phyloP scores from a whole-genome alignment of 2,113 vertebrate genomes.

The Notarius lentiginosus region DNA sequence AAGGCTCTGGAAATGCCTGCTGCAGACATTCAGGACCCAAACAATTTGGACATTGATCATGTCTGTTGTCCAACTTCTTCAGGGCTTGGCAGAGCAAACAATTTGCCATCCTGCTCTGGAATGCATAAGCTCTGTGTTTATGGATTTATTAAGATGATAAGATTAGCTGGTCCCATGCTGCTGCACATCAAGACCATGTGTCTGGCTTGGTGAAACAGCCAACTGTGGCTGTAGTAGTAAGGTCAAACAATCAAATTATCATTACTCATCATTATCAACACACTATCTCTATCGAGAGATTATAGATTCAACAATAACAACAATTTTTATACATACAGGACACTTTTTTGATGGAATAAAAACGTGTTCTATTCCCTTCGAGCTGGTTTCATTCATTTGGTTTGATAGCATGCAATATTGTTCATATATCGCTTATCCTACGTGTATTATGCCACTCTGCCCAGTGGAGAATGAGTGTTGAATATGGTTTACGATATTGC shows the following conservation, averaged over 20 bases:
- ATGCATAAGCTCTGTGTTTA: background rate
- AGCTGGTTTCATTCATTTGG: too few species aligned
- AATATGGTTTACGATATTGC: too few species aligned
- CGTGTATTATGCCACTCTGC: too few species aligned
- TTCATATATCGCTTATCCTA: too few species aligned
- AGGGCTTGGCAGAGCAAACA: constrained; percentile 1
- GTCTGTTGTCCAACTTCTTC: background rate
- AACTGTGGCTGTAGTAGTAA: background rate
- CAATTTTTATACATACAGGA: background rate
- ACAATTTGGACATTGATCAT: background rate
- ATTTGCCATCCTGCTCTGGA: too few species aligned
- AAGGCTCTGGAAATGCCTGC: background rate
- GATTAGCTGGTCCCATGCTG: background rate
- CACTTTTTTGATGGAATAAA: too few species aligned
- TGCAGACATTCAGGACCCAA: background rate
- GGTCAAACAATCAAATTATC: background rate
- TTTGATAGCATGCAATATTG: too few species aligned
- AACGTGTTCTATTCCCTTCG: too few species aligned
- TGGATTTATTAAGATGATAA: background rate
- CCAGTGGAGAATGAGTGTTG: too few species aligned
- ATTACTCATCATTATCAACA: background rate
- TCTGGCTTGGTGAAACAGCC: background rate
- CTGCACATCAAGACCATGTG: background rate
- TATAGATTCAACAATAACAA: background rate
- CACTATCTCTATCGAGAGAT: background rate